These are phyloP conservation scores for Drosophila persimilis DNA, from an alignment of 1,140 invertebrate species.

Conservation along the genomic window DNA sequence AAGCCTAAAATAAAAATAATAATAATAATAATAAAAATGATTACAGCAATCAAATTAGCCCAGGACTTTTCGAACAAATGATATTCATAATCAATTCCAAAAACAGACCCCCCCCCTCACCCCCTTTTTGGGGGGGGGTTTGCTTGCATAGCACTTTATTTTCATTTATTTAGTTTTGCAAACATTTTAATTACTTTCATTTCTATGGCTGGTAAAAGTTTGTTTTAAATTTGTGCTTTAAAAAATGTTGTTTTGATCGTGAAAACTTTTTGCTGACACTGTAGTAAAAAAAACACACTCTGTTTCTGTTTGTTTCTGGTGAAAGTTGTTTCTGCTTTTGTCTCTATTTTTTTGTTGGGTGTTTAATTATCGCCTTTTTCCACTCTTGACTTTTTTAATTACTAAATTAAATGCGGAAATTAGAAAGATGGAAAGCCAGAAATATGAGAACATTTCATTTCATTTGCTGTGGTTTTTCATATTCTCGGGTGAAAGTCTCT, in stretches of 20 bases:
- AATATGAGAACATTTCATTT: conserved; percentile 13
- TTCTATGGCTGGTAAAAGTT: background rate
- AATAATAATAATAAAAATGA: too few relatives aligned
- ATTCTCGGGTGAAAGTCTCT: conserved; percentile 12
- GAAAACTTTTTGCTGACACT: conserved; percentile 24
- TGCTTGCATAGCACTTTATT: conserved; percentile 10
- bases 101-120: too few relatives aligned
- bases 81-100: too few relatives aligned
- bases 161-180: conserved; percentile 12
- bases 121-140: too few relatives aligned
- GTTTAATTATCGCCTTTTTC: conserved; percentile 8
- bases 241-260: background rate
- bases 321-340: conserved; percentile 14
- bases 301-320: conserved; percentile 1
- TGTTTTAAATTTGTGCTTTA: conserved; percentile 6
- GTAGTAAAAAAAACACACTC: background rate
- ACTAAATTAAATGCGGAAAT: conserved; percentile 26
- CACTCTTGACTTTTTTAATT: conserved; percentile 14
- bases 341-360: background rate
- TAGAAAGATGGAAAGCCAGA: conserved; percentile 10
- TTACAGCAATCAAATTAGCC: too few relatives aligned
- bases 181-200: conserved; percentile 21
- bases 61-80: too few relatives aligned
- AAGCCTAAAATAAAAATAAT: too few relatives aligned
- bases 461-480: conserved; percentile 4